phyloP scores from a whole-genome alignment of 2,888 invertebrate species.

The Eristalis intricaria region DNA sequence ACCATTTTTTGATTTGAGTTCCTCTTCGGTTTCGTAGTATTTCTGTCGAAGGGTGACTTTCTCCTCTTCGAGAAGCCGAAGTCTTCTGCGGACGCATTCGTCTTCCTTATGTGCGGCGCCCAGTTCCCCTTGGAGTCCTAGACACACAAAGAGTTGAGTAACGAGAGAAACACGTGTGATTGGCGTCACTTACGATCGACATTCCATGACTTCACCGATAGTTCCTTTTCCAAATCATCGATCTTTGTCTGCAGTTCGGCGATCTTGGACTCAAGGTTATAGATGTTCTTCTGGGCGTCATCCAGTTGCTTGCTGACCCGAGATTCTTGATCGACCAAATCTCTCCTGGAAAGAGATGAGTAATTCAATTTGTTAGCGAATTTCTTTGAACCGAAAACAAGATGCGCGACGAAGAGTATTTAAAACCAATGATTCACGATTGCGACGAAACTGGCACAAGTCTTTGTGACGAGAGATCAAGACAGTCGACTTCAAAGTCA shows the following conservation, averaged over 20 bases:
- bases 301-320: conserved; percentile 79
- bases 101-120: conserved; percentile 80
- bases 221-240: conserved; percentile 79
- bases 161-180: not conserved
- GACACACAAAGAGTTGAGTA: not conserved
- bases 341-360: conserved; percentile 77
- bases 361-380: not conserved
- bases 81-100: conserved; percentile 79
- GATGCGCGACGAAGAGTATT: not conserved
- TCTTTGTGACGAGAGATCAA: not conserved
- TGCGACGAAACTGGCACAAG: conserved; percentile 11
- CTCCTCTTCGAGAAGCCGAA: conserved; percentile 80
- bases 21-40: conserved; percentile 79
- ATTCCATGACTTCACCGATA: conserved; percentile 80
- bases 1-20: conserved; percentile 79
- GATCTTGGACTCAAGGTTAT: conserved; percentile 78
- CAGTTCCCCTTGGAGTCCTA: conserved; percentile 81
- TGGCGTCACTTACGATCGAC: conserved; percentile 78
- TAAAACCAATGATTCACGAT: conserved; percentile 18
- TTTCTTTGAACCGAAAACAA: not conserved
- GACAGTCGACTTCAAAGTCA: not conserved
- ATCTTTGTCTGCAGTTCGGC: conserved; percentile 79
- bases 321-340: conserved; percentile 78
- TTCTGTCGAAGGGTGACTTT: conserved; percentile 78
- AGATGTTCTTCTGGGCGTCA: conserved; percentile 79